Conservation (phyloP, 2,797 vertebrate species). For the Rhinella marina region DNA sequence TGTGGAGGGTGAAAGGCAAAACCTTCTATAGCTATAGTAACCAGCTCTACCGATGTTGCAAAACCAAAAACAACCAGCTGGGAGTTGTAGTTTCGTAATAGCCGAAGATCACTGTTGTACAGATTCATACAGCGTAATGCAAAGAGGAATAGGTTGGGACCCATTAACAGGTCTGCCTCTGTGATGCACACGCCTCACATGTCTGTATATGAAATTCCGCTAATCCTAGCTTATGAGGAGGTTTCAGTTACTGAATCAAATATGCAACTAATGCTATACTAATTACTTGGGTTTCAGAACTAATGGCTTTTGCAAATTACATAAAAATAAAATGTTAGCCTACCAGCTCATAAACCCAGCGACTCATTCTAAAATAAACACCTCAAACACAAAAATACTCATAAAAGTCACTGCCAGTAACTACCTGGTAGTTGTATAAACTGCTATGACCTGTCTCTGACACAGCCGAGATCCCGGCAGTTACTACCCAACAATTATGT, state of each 20-base stretch:
- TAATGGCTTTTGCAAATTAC: conserved; percentile 2
- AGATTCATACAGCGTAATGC: neutral
- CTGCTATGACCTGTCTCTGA: neutral
- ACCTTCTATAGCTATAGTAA: too few relatives aligned
- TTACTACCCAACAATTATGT: conserved; percentile 17
- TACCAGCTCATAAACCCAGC: neutral
- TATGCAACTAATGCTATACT: conserved; percentile 17
- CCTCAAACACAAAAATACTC: conserved; percentile 19
- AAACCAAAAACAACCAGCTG: too few relatives aligned
- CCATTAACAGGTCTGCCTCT: neutral
- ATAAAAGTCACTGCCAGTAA: conserved; percentile 13
- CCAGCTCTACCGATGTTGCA: too few relatives aligned
- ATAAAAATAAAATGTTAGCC: neutral
- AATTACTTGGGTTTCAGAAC: neutral
- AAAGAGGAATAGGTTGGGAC: neutral
- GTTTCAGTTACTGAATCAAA: neutral
- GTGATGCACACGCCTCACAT: neutral
- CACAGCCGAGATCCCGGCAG: conserved; percentile 13
- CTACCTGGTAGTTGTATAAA: neutral
- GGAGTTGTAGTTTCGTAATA: too few relatives aligned
- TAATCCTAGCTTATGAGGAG: neutral
- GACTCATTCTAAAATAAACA: conserved; percentile 14
- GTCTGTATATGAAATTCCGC: neutral
- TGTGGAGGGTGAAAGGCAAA: too few relatives aligned
- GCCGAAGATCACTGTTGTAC: neutral